Base-by-base conservation (phyloP, 64 coral and sea anemone genomes). In the Orbicella faveolata region DNA sequence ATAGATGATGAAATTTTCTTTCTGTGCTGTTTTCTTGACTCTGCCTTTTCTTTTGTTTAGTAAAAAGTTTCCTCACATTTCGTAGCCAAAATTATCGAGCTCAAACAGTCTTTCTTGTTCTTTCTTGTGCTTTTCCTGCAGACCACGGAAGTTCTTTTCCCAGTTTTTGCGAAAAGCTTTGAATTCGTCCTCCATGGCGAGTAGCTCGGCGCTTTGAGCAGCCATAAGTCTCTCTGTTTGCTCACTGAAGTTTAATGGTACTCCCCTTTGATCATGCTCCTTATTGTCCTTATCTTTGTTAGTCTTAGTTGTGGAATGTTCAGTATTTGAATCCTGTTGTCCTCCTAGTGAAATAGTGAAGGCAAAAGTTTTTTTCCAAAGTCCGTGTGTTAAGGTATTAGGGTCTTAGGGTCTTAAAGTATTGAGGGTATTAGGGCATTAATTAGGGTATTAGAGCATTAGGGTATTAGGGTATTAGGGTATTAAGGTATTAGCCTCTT, bases 41-140 rank as follows among this genome's bases (percentile, higher is more conserved):
- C 11, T 70, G 44, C 67, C 21, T 70, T 70, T 70, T 26, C 10
- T 70, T n/a, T 70, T 59, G 13, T 15, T 12, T 59, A 59, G 55
- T 59, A 14, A 8, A 59, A 1, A 59, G 13, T 55, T 54, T 19
- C 39, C 53, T 89, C 48, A 96, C 77, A 90, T 90, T 4, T 89
- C 83, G 33, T 85, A 97, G 3, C 92, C 95, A 10, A 52, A 65
- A 81, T 93, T 97, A 89, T 97, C 95, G 7, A 94, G 21, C 15
- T 91, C 52, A 89, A 97, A 97, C 30, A 97, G 63, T 74, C 90
- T 63, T 76, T 83, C 61, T 77, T 94, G 95, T 41, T 97, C 95
- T 54, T 69, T 77, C 69, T 84, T 97, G 79, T 97, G 95, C 52
- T 88, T 87, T 14, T 88, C 88, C 75, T 97, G 95, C 41, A 97